Percentiles rank a stretch among this genome's conserved stretches.
Evolutionary conservation across 2,113 vertebrate genomes (phyloP).

Genomic region (Terrapene triunguis): DNA sequence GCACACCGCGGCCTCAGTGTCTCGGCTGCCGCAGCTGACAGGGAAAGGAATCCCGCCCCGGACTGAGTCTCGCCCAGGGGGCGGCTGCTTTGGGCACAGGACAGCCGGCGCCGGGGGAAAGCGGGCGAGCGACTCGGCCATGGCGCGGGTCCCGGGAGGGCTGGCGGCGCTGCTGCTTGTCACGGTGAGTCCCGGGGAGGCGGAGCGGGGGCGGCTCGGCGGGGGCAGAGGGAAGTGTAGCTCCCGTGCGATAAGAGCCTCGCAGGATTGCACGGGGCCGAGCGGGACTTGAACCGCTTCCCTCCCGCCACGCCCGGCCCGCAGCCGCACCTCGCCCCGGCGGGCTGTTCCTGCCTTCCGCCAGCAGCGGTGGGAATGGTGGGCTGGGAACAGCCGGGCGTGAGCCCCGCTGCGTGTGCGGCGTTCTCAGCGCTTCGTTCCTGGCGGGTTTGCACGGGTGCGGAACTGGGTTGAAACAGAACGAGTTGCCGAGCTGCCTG

Average conservation of each 20-base stretch:
- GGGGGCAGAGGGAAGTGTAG: no score
- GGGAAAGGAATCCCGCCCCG: neutral
- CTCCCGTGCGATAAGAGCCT: neutral
- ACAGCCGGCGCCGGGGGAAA: neutral
- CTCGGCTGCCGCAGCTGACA: neutral
- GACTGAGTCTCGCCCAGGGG: neutral
- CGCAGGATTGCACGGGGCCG: neutral
- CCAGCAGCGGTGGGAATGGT: neutral
- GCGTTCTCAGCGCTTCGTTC: no score
- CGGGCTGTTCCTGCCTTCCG: no score
- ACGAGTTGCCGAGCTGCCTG: no score
- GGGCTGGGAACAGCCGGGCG: neutral
- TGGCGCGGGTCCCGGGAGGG: constrained; percentile 50
- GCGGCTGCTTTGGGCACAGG: accelerated
- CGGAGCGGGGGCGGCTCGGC: neutral
- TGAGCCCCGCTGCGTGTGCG: no score
- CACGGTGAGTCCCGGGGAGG: constrained; percentile 51
- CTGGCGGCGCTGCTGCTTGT: constrained; percentile 31
- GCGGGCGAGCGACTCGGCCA: neutral
- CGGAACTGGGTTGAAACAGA: no score
- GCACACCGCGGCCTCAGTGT: no score
- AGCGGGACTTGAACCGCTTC: no score
- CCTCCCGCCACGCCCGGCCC: neutral
- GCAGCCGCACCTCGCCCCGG: no score
- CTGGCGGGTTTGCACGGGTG: no score